phyloP scores from a whole-genome alignment of 2,113 vertebrate species.

The Lampris megalopsis region DNA sequence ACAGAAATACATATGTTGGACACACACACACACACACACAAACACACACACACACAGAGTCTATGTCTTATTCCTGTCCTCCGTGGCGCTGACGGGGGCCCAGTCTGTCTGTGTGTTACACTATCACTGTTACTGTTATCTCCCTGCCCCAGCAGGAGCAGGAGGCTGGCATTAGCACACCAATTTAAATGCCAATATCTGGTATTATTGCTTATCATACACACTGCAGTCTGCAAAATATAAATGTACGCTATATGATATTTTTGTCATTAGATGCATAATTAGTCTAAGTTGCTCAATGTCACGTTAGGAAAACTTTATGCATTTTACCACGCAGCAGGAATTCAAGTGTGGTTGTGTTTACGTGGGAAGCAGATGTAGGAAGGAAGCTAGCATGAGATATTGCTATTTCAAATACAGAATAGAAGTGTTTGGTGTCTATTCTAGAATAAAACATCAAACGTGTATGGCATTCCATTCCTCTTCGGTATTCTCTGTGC shows the following conservation, averaged over 20 bases:
- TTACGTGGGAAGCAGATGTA: too few relatives aligned
- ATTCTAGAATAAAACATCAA: neutral
- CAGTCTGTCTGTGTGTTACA: neutral
- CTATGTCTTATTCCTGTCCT: too few relatives aligned
- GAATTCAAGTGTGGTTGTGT: too few relatives aligned
- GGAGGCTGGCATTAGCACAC: neutral
- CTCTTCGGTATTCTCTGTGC: neutral
- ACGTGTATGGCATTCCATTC: neutral
- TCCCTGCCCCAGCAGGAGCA: conserved; percentile 10
- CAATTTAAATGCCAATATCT: conserved; percentile 14
- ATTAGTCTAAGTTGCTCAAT: neutral
- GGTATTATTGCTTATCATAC: conserved; percentile 3
- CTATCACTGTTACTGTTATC: neutral
- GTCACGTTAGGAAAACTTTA: too few relatives aligned
- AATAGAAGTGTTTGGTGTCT: too few relatives aligned
- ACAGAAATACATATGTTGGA: too few relatives aligned
- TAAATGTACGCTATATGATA: neutral
- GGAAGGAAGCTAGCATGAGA: too few relatives aligned
- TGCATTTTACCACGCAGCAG: too few relatives aligned
- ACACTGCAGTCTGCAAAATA: neutral
- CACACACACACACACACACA: too few relatives aligned
- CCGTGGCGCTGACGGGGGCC: too few relatives aligned
- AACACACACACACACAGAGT: too few relatives aligned
- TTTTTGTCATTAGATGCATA: neutral
- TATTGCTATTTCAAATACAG: too few relatives aligned